Conservation (phyloP, 2,888 invertebrate genomes). For the Ectemnius continuus region DNA sequence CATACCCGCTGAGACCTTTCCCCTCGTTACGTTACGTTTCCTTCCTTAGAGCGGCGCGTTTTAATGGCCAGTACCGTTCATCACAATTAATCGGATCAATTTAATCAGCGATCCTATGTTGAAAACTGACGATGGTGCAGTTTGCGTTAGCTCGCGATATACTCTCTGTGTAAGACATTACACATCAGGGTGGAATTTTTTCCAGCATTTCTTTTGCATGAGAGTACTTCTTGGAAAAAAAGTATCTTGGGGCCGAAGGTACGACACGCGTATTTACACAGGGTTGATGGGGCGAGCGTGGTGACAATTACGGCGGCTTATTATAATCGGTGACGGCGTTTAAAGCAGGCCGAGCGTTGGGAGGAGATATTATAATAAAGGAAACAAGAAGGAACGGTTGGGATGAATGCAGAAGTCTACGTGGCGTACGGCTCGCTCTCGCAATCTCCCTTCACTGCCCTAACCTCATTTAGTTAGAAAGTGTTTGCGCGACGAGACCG, state of each 20-base stretch:
- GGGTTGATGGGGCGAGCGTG: conserved; percentile 11
- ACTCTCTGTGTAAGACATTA: too few relatives aligned
- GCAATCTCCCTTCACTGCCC: conserved; percentile 30
- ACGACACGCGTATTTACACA: conserved; percentile 3
- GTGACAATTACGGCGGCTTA: conserved; percentile 47
- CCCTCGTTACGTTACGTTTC: too few relatives aligned
- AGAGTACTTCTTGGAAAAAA: conserved; percentile 26
- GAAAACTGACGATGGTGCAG: too few relatives aligned
- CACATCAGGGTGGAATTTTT: too few relatives aligned
- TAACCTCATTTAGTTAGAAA: conserved; percentile 65
- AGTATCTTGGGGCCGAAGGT: conserved; percentile 17
- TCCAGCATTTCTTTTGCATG: not conserved
- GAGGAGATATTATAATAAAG: conserved; percentile 38
- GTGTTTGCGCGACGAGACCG: conserved; percentile 55
- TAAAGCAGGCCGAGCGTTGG: conserved; percentile 39
- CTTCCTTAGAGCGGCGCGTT: too few relatives aligned
- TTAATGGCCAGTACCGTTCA: too few relatives aligned
- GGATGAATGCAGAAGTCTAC: conserved; percentile 45
- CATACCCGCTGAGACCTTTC: too few relatives aligned
- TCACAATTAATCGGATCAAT: too few relatives aligned
- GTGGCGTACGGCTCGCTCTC: conserved; percentile 28
- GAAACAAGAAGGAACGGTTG: conserved; percentile 15
- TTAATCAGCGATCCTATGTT: too few relatives aligned
- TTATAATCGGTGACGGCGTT: conserved; percentile 43
- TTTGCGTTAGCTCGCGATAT: too few relatives aligned